Evolutionary conservation across 1,140 invertebrate species (phyloP), one percentile per base, ranked within the genome.

Genomic region (Pteromalus puparum): DNA sequence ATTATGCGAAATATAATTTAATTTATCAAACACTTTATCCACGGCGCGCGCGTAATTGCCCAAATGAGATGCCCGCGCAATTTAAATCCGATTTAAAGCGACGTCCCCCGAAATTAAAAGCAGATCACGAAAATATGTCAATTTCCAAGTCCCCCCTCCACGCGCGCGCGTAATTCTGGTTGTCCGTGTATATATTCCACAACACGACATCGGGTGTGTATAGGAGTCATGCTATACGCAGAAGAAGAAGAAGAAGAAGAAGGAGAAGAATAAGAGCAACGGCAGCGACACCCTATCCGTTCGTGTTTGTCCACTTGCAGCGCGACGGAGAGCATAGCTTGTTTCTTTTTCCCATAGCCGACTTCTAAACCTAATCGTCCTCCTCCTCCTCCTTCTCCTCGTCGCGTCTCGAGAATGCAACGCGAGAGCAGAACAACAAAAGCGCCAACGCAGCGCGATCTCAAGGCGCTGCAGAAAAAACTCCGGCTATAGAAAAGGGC

Each of bases 111-210:
- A 42, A 42, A 42, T 42, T 42, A 42, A 42, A 42, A 42, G 38
- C 38, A 42, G 38, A 42, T 42, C 38, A 42, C 38, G 38, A 42
- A 42, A 42, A 42, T 42, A 42, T 42, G 38, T 42, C 38, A 42
- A 42, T 42, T 42, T 12, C 38, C 38, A 34, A 34, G 4, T 34
- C 38, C 38, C 38, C 9, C 10, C 38, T 42, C 6, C 9, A 9
- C 10, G 10, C 38, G 38, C 5, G 9, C 38, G 68, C 79, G 79
- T 81, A 81, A 81, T 81, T 81, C 79, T 81, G 67, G 67, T 81
- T 81, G 79, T 81, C n/a, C 38, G 79, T 24, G n/a, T 28, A 46
- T 9, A 53, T 53, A 4, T 34, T 70, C 34, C 10, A 70, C 72
- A 18, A 34, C 30, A 26, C 21, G 68, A 68, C 72, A 68, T 81